Evolutionary conservation across 2,113 vertebrate species (phyloP).

Genomic region (Chionomys nivalis): DNA sequence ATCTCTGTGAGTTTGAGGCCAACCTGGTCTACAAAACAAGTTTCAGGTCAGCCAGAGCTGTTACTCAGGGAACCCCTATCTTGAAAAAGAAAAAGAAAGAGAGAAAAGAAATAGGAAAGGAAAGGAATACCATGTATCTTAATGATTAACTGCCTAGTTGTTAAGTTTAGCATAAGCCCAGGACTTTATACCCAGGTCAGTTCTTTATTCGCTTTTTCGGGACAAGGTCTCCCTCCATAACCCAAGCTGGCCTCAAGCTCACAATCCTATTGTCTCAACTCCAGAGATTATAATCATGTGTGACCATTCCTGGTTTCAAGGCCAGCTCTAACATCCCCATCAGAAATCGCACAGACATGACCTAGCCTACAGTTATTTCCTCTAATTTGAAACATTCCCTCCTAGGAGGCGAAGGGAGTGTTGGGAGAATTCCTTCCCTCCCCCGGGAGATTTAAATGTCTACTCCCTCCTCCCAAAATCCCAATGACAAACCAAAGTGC

Average conservation of each 20-base stretch:
- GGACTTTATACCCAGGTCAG: neutral
- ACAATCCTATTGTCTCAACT: neutral
- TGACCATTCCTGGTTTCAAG: neutral
- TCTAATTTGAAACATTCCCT: neutral
- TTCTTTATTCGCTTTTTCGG: neutral
- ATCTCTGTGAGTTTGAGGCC: neutral
- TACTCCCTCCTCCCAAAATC: neutral
- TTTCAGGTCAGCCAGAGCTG: neutral
- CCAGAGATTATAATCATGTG: neutral
- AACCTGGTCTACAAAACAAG: neutral
- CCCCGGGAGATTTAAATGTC: neutral
- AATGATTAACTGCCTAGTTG: neutral
- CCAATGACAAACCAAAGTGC: neutral
- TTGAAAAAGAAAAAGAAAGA: neutral
- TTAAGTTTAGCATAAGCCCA: neutral
- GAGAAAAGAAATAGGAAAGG: neutral
- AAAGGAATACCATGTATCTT: neutral
- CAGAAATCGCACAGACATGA: neutral
- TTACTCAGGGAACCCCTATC: neutral
- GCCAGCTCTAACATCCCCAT: neutral
- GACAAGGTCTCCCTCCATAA: neutral
- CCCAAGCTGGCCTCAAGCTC: neutral
- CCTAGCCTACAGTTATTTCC: neutral
- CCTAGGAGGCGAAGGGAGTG: neutral
- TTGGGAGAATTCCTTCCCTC: neutral